phyloP scores from a whole-genome alignment of 2,113 vertebrate species.

The Bucco capensis region DNA sequence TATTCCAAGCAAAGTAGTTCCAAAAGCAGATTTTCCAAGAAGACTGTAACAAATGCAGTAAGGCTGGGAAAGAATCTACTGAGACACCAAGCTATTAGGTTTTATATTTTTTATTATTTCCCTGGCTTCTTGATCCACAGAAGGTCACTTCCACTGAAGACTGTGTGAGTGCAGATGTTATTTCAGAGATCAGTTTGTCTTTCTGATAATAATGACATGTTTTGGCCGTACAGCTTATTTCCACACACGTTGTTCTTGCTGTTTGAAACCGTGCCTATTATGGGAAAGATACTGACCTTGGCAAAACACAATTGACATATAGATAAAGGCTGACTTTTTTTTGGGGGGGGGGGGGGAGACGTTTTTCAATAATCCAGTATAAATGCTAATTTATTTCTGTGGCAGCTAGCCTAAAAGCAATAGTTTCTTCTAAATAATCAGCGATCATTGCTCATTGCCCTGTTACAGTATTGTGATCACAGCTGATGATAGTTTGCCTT shows the following conservation, averaged over 20 bases:
- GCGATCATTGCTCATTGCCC: neutral
- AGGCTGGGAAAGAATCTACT: neutral
- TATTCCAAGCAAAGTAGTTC: neutral
- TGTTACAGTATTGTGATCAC: neutral
- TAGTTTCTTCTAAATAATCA: conserved; percentile 33
- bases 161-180: neutral
- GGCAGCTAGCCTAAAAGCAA: neutral
- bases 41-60: fast-evolving
- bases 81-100: neutral
- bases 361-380: neutral
- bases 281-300: neutral
- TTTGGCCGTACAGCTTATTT: neutral
- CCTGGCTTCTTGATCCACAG: neutral
- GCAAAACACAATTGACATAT: conserved; percentile 22
- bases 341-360: neutral
- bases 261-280: neutral
- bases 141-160: neutral
- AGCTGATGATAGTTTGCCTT: conserved; percentile 23
- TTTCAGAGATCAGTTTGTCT: neutral
- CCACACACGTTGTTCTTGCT: neutral
- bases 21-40: neutral
- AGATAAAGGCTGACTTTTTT: conserved; percentile 13
- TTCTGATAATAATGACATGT: neutral
- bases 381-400: conserved; percentile 26
- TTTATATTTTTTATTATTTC: neutral